These are phyloP conservation scores for Coluber constrictor DNA, from an alignment of 2,797 vertebrate genomes.

Conservation along the genomic window DNA sequence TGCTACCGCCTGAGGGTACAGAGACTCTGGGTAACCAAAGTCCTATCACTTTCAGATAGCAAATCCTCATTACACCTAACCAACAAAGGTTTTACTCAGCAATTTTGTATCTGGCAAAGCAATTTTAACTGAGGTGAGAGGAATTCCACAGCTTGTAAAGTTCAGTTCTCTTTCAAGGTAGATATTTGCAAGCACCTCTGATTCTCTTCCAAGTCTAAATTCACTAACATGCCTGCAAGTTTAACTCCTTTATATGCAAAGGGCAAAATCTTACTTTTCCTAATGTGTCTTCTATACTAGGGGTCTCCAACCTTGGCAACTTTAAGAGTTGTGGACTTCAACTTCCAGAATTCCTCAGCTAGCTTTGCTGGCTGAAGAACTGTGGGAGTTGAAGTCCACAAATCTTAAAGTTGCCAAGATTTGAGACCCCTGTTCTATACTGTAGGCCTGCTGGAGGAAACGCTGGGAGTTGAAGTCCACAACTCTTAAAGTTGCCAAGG, in stretches of 20 bases:
- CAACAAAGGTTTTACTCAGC: background rate
- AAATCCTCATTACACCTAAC: background rate
- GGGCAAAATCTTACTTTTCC: background rate
- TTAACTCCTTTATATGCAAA: background rate
- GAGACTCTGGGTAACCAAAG: background rate
- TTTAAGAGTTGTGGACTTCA: too few relatives aligned
- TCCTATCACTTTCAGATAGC: background rate
- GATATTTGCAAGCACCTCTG: background rate
- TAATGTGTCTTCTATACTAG: background rate
- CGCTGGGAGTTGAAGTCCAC: too few relatives aligned
- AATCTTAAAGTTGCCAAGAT: too few relatives aligned
- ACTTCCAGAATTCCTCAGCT: too few relatives aligned
- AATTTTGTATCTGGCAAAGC: background rate
- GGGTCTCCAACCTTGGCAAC: too few relatives aligned
- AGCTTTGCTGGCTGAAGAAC: too few relatives aligned
- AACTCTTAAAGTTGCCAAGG: too few relatives aligned
- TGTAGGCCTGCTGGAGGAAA: too few relatives aligned
- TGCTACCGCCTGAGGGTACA: background rate
- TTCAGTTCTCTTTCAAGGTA: background rate
- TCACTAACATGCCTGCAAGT: background rate
- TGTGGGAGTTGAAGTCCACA: too few relatives aligned
- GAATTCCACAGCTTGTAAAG: background rate
- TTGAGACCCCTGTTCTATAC: too few relatives aligned
- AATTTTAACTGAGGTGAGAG: background rate
- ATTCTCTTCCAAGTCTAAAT: background rate